A percentile compares a stretch with the other conserved stretches of the same genome.
Evolutionary conservation across 1,140 invertebrate genomes (phyloP).

Genomic region (Aphelenchoides besseyi): DNA sequence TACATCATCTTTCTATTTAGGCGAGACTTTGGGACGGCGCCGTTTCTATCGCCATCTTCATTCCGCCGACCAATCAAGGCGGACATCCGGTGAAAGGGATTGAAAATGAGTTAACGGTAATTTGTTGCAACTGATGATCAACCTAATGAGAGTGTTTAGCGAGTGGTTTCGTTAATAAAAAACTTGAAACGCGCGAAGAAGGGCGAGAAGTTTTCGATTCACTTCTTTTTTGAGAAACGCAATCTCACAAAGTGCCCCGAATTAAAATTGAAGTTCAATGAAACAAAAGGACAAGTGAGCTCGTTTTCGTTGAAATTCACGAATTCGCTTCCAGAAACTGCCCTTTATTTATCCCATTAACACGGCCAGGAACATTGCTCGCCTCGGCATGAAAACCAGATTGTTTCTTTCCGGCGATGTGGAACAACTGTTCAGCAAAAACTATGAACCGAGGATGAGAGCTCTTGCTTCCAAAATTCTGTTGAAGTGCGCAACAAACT

Average conservation of each 20-base stretch:
- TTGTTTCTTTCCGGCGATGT: slow-evolving; percentile 35
- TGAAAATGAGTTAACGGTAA: background rate
- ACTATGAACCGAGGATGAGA: slow-evolving; percentile 19
- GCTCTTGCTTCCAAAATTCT: slow-evolving; percentile 14
- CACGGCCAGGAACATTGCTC: slow-evolving; percentile 28
- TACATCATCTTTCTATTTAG: background rate
- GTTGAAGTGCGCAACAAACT: slow-evolving; percentile 13
- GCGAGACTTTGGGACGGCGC: slow-evolving; percentile 20
- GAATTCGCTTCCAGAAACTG: background rate
- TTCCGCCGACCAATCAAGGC: slow-evolving; percentile 5
- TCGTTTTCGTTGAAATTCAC: background rate
- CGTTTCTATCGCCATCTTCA: slow-evolving; percentile 28
- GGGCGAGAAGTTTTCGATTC: slow-evolving; percentile 1
- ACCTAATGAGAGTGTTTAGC: slow-evolving; percentile 6
- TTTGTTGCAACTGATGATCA: too few relatives aligned
- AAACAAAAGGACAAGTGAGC: slow-evolving; percentile 15
- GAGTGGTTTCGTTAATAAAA: slow-evolving; percentile 4
- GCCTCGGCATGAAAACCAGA: slow-evolving; percentile 13
- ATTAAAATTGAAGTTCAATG: slow-evolving; percentile 16
- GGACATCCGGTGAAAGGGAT: background rate
- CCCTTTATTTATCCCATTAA: slow-evolving; percentile 31
- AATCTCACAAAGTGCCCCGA: background rate
- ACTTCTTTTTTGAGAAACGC: slow-evolving; percentile 5
- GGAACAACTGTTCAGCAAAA: slow-evolving; percentile 23
- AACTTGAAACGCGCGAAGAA: slow-evolving; percentile 7